phyloP scores from a whole-genome alignment of 2,113 vertebrate genomes.

The Cyanoderma ruficeps region DNA sequence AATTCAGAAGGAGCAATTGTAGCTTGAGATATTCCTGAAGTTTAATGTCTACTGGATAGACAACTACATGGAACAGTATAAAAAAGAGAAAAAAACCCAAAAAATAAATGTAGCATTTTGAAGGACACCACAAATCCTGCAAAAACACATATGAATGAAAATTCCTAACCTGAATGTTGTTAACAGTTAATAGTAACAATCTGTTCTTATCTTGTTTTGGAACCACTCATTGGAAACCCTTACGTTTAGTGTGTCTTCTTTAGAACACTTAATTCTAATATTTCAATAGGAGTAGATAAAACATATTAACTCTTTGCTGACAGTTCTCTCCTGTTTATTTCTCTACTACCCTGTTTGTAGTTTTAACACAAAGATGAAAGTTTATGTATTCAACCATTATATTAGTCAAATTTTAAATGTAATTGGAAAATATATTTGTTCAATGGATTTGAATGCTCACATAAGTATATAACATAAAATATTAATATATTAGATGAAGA shows the following conservation, averaged over 20 bases:
- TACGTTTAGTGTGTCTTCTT: not conserved
- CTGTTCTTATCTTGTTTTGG: not conserved
- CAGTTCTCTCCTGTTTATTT: not conserved
- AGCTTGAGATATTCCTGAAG: not conserved
- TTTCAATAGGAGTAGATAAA: not conserved
- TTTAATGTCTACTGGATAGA: not conserved
- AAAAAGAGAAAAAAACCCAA: accelerated
- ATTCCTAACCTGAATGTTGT: not conserved
- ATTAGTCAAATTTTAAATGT: not conserved
- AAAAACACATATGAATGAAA: not conserved
- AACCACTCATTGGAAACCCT: not conserved
- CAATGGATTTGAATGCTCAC: not conserved
- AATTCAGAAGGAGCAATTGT: too few species aligned
- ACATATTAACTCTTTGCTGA: not conserved
- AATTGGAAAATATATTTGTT: not conserved
- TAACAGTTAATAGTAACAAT: not conserved
- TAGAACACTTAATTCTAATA: not conserved
- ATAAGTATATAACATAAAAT: not conserved
- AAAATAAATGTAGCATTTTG: not conserved
- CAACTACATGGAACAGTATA: not conserved
- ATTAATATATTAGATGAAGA: not conserved
- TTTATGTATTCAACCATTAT: too few species aligned
- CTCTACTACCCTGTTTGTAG: not conserved
- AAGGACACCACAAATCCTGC: not conserved
- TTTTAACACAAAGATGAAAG: not conserved